Evolutionary conservation across 2,888 invertebrate species (phyloP).

Genomic region (Gastracanthus pulcherrimus): DNA sequence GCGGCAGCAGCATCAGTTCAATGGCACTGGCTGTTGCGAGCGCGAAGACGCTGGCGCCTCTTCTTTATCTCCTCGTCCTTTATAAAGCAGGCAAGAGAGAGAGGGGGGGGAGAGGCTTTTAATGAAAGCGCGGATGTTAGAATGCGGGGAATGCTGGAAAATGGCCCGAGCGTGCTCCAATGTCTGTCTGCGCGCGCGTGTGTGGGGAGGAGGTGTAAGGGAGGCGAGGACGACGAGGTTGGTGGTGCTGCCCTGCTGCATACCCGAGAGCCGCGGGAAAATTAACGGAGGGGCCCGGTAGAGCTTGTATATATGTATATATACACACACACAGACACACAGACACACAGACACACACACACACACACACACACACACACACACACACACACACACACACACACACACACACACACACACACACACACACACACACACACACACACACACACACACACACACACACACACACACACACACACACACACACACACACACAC

Average conservation of each 20-base stretch:
- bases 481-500: too few species aligned
- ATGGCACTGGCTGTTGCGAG: constrained; percentile 10
- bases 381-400: too few species aligned
- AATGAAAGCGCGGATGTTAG: constrained; percentile 74
- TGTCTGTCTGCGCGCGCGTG: not conserved
- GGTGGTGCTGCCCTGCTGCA: not conserved
- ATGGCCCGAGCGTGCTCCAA: constrained; percentile 62
- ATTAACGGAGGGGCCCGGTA: constrained; percentile 27
- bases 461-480: too few species aligned
- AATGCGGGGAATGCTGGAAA: constrained; percentile 73
- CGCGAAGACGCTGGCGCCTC: not conserved
- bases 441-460: too few species aligned
- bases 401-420: too few species aligned
- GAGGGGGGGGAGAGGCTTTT: constrained; percentile 66
- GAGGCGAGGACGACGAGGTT: not conserved
- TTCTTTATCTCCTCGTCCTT: constrained; percentile 9
- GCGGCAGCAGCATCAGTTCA: constrained; percentile 10
- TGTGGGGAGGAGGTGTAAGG: not conserved
- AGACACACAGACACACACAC: too few species aligned
- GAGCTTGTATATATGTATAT: too few species aligned
- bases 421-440: too few species aligned
- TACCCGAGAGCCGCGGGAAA: constrained; percentile 21
- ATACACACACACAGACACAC: not conserved
- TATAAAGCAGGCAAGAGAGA: constrained; percentile 18
- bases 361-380: too few species aligned